Evolutionary conservation across 2,797 vertebrate species (phyloP).

Genomic region (Anguilla obscura): DNA sequence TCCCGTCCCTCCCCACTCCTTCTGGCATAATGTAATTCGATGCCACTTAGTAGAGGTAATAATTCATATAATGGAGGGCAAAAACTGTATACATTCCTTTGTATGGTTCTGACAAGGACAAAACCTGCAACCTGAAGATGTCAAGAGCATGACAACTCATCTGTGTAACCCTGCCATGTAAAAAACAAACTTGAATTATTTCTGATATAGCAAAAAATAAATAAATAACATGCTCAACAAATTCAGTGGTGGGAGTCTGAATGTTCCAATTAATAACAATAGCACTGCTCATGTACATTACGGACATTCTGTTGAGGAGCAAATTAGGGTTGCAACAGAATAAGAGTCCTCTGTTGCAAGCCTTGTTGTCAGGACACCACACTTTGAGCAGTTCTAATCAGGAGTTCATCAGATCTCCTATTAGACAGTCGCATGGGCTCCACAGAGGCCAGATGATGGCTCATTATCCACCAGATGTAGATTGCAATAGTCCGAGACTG

Average conservation of each 20-base stretch:
- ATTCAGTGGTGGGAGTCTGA: constrained; percentile 51
- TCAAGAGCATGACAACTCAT: neutral
- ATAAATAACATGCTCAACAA: neutral
- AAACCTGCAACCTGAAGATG: neutral
- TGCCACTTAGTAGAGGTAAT: neutral
- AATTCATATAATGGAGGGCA: neutral
- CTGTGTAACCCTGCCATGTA: neutral
- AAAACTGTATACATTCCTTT: neutral
- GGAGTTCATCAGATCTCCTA: constrained; percentile 82
- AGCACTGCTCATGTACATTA: constrained; percentile 76
- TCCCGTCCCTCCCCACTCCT: neutral
- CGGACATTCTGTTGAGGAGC: constrained; percentile 76
- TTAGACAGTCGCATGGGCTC: constrained; percentile 70
- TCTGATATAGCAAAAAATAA: neutral
- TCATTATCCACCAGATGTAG: constrained; percentile 82
- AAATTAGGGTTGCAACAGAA: constrained; percentile 77
- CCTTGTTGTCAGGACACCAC: constrained; percentile 27
- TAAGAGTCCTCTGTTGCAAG: constrained; percentile 65
- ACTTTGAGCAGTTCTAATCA: constrained; percentile 81
- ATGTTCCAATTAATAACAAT: constrained; percentile 81
- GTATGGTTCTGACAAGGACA: neutral
- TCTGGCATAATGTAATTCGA: neutral
- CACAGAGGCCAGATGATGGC: constrained; percentile 79
- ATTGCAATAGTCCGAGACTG: constrained; percentile 78
- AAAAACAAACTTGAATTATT: neutral